A percentile compares a stretch with the other conserved stretches of the same genome.
These are phyloP conservation scores for Eupithecia subumbrata DNA, from an alignment of 2,888 invertebrate genomes.

Conservation along the genomic window DNA sequence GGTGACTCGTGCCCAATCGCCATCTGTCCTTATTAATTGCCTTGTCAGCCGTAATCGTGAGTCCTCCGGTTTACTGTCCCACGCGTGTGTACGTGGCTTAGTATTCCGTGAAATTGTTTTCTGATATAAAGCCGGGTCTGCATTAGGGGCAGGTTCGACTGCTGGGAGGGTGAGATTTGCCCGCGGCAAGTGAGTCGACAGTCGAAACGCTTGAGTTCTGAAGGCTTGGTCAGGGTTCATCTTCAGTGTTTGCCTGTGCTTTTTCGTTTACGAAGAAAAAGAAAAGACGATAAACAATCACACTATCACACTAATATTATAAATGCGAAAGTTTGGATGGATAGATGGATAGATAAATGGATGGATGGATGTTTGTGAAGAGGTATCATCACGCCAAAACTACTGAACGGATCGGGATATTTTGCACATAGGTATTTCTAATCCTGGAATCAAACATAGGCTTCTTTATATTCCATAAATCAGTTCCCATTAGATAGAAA, in stretches of 20 bases:
- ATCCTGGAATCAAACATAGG: too few species aligned
- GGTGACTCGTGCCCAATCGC: conserved; percentile 82
- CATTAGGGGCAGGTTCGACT: conserved; percentile 7
- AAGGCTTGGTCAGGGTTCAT: background rate
- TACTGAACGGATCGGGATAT: too few species aligned
- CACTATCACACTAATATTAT: too few species aligned
- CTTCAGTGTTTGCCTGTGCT: background rate
- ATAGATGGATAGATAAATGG: too few species aligned
- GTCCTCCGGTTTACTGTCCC: conserved; percentile 69
- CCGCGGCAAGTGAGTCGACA: background rate
- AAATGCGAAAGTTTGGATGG: too few species aligned
- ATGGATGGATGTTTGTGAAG: too few species aligned
- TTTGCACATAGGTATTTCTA: too few species aligned
- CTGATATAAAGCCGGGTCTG: conserved; percentile 33
- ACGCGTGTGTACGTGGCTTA: conserved; percentile 51
- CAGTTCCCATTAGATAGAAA: too few species aligned
- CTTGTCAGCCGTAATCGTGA: conserved; percentile 80
- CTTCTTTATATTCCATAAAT: too few species aligned
- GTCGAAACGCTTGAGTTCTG: background rate
- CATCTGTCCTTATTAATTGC: conserved; percentile 83
- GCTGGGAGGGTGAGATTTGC: background rate
- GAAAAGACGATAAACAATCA: background rate
- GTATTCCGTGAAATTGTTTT: conserved; percentile 60
- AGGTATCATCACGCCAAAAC: too few species aligned
- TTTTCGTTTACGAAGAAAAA: background rate